Conservation (phyloP, 2,113 vertebrate genomes). For the Argyrosomus japonicus region DNA sequence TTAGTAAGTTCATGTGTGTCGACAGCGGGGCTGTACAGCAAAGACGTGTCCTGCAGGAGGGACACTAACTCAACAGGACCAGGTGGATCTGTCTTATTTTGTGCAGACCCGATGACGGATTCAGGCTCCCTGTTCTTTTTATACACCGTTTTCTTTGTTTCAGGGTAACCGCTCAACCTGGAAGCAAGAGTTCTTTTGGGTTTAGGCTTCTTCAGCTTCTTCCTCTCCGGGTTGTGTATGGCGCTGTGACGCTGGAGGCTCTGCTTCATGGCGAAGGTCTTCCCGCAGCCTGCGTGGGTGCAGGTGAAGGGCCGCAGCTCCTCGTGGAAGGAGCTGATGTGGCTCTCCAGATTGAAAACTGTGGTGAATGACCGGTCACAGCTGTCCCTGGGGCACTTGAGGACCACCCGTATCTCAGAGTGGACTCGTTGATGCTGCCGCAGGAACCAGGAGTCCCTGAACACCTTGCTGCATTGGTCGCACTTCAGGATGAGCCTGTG, state of each 20-base stretch:
- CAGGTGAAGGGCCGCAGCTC: constrained; percentile 86
- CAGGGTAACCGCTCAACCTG: constrained; percentile 87
- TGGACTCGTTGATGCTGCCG: constrained; percentile 89
- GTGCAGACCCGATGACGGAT: accelerated
- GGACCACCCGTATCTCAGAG: constrained; percentile 79
- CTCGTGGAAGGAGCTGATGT: constrained; percentile 93
- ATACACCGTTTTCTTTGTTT: background rate
- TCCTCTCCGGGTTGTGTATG: constrained; percentile 89
- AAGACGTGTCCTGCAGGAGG: constrained; percentile 71
- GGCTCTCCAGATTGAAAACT: constrained; percentile 91
- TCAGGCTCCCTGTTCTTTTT: background rate
- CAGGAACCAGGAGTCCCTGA: constrained; percentile 87
- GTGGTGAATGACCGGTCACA: constrained; percentile 93
- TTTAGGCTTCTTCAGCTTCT: constrained; percentile 79
- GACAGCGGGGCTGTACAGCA: constrained; percentile 48
- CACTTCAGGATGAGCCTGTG: constrained; percentile 85
- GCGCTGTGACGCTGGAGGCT: constrained; percentile 89
- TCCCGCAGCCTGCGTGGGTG: constrained; percentile 85
- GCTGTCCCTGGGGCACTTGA: constrained; percentile 85
- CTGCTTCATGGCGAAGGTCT: constrained; percentile 91
- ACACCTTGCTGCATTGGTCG: constrained; percentile 85
- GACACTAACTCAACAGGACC: constrained; percentile 63
- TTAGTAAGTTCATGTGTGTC: constrained; percentile 35
- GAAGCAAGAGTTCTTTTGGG: constrained; percentile 90
- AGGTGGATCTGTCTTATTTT: background rate